phyloP scores from a whole-genome alignment of 1,140 invertebrate genomes.

The Thalassaphorura encarpata region DNA sequence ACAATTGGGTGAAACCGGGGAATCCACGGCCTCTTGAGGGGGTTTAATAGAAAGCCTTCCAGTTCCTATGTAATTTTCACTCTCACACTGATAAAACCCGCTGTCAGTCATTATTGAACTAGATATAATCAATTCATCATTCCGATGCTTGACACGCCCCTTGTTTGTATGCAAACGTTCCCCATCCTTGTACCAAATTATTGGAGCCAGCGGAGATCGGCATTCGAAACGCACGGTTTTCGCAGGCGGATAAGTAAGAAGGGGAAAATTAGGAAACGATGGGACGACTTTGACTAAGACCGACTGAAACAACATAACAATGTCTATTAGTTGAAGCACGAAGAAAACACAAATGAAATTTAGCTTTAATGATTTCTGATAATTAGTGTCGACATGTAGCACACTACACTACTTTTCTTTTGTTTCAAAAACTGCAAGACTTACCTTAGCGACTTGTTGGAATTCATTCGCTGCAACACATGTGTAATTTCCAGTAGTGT shows the following conservation, averaged over 20 bases:
- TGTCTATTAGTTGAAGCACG: neutral
- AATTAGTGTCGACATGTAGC: neutral
- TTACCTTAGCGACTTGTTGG: slow-evolving; percentile 2
- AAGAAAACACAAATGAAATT: neutral
- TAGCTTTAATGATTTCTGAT: neutral
- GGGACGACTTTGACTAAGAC: neutral
- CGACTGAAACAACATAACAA: neutral
- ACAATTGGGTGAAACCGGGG: slow-evolving; percentile 19
- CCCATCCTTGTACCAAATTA: slow-evolving; percentile 32
- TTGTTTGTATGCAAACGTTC: slow-evolving; percentile 24
- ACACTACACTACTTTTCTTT: neutral
- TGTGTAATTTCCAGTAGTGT: slow-evolving; percentile 15
- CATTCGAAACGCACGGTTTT: slow-evolving; percentile 26
- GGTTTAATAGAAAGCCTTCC: slow-evolving; percentile 16
- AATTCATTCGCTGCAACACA: slow-evolving; percentile 10
- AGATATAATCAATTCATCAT: slow-evolving; percentile 28
- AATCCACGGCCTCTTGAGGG: slow-evolving; percentile 11
- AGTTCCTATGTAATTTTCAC: slow-evolving; percentile 18
- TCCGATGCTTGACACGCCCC: slow-evolving; percentile 24
- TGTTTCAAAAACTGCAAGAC: too few relatives aligned
- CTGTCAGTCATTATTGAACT: slow-evolving; percentile 28
- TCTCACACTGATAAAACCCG: slow-evolving; percentile 31
- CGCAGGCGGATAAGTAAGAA: slow-evolving; percentile 5
- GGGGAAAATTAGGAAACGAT: slow-evolving; percentile 6
- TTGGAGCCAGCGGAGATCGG: slow-evolving; percentile 2